Evolutionary conservation across 2,888 invertebrate species (phyloP).

Genomic region (Conus canariensis): DNA sequence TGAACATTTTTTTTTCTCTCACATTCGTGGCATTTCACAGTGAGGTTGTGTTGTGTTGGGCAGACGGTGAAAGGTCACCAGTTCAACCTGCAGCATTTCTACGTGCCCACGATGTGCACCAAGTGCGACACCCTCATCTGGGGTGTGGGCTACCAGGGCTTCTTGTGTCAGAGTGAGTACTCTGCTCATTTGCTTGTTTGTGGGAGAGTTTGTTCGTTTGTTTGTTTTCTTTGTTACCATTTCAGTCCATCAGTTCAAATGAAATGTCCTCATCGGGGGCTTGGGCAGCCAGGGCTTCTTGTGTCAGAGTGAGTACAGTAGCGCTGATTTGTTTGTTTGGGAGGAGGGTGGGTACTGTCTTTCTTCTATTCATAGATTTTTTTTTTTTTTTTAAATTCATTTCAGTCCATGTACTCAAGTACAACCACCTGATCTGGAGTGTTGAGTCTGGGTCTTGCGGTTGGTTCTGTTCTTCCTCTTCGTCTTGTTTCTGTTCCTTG

Average conservation of each 20-base stretch:
- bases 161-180: conserved; percentile 92
- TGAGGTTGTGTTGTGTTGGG: conserved; percentile 42
- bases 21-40: too few relatives aligned
- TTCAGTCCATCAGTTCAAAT: conserved; percentile 85
- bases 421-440: conserved; percentile 94
- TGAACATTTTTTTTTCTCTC: too few relatives aligned
- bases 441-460: conserved; percentile 79
- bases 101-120: conserved; percentile 93
- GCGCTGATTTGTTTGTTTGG: too few relatives aligned
- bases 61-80: conserved; percentile 88
- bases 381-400: too few relatives aligned
- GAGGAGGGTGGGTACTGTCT: background rate
- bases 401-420: conserved; percentile 81
- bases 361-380: background rate
- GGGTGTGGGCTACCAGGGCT: conserved; percentile 98
- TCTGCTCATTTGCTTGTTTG: background rate
- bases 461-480: too few relatives aligned
- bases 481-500: too few relatives aligned
- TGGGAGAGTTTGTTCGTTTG: too few relatives aligned
- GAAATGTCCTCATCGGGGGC: conserved; percentile 94
- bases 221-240: too few relatives aligned
- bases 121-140: conserved; percentile 94
- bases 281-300: conserved; percentile 98
- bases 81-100: conserved; percentile 92
- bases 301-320: conserved; percentile 88